Conservation (phyloP, 2,888 invertebrate species). For the Eurytoma californica region DNA sequence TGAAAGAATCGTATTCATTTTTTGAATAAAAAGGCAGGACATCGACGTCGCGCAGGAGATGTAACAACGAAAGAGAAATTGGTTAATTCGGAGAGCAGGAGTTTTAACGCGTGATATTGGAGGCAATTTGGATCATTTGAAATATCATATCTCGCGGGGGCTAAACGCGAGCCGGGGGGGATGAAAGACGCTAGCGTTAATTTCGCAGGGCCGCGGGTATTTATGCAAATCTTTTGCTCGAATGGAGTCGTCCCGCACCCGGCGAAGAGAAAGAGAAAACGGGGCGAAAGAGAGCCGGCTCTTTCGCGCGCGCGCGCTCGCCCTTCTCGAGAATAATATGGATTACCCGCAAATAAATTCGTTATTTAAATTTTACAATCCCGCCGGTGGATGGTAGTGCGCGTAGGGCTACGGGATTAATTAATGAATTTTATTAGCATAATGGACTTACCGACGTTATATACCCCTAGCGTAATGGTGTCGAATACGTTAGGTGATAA, state of each 20-base stretch:
- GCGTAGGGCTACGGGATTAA: slow-evolving; percentile 13
- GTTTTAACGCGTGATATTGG: no score
- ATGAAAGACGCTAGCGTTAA: slow-evolving; percentile 31
- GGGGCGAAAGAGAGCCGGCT: background rate
- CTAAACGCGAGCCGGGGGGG: background rate
- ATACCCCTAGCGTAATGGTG: background rate
- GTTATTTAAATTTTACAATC: slow-evolving; percentile 44
- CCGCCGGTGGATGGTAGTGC: background rate
- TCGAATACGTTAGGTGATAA: background rate
- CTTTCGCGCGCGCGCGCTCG: slow-evolving; percentile 1
- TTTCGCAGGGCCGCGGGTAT: slow-evolving; percentile 16
- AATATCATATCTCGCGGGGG: background rate
- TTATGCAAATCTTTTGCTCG: slow-evolving; percentile 19
- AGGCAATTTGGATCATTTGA: background rate
- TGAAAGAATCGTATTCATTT: background rate
- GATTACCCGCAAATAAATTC: slow-evolving; percentile 39
- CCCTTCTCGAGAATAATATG: slow-evolving; percentile 26
- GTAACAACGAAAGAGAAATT: no score
- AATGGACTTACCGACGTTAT: slow-evolving; percentile 36
- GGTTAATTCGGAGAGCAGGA: no score
- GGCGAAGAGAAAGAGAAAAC: background rate
- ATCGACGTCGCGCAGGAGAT: no score
- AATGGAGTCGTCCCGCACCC: background rate
- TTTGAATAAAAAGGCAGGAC: no score
- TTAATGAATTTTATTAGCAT: slow-evolving; percentile 46